Evolutionary conservation across 2,797 vertebrate genomes (phyloP).

Genomic region (Neostethus bicornis): DNA sequence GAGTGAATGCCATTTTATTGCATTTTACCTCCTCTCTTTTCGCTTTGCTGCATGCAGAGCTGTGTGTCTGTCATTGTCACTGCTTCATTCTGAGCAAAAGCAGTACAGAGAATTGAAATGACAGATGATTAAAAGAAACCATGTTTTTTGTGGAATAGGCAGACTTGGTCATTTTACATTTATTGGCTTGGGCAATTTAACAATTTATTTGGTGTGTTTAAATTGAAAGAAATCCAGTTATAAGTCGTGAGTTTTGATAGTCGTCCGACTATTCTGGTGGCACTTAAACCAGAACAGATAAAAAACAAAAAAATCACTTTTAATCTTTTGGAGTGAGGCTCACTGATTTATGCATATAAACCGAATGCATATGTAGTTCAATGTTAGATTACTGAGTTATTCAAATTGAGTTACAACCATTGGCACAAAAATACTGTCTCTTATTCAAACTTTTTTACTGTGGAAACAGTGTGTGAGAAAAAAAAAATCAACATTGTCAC

Average conservation of each 20-base stretch:
- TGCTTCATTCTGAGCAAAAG: conserved; percentile 30
- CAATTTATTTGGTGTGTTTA: conserved; percentile 16
- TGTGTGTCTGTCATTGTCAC: conserved; percentile 35
- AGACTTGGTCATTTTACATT: conserved; percentile 27
- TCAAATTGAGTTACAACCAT: too few relatives aligned
- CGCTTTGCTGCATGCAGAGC: conserved; percentile 27
- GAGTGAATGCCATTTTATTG: conserved; percentile 62
- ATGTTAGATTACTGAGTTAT: background rate
- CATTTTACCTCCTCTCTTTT: conserved; percentile 35
- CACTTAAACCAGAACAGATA: background rate
- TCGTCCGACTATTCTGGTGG: background rate
- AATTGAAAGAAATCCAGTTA: background rate
- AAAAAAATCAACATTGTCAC: too few relatives aligned
- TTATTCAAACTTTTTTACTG: too few relatives aligned
- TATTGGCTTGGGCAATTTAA: conserved; percentile 13
- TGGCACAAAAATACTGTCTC: too few relatives aligned
- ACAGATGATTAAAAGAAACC: conserved; percentile 41
- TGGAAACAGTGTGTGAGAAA: too few relatives aligned
- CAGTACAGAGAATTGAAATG: conserved; percentile 36
- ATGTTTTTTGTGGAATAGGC: conserved; percentile 19
- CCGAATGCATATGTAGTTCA: background rate
- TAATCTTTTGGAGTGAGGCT: background rate
- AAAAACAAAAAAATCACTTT: background rate
- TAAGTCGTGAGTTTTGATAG: background rate
- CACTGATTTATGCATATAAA: too few relatives aligned